A percentile compares a stretch with the other conserved stretches of the same genome.
phyloP scores from a whole-genome alignment of 2,113 vertebrate genomes.

The Ceratotherium simum region DNA sequence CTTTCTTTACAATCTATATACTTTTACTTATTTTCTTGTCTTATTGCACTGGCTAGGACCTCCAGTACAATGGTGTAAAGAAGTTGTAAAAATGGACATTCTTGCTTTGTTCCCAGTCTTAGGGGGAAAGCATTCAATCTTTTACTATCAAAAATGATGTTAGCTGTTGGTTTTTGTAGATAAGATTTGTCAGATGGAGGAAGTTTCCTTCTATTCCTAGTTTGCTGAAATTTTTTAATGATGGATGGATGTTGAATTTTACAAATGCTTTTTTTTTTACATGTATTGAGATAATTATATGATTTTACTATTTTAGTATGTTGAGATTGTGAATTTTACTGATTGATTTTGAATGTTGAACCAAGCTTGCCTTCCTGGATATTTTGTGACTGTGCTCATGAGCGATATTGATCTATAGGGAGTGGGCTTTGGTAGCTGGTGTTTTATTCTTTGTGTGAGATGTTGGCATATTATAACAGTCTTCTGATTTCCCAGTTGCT shows the following conservation, averaged over 20 bases:
- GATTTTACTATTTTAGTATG: constrained; percentile 18
- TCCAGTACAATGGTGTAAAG: neutral
- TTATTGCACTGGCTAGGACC: neutral
- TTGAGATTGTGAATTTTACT: neutral
- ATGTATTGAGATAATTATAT: constrained; percentile 1
- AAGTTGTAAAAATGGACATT: neutral
- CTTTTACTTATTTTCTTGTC: neutral
- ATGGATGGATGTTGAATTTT: constrained; percentile 9
- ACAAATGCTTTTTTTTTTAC: neutral
- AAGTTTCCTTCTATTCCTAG: neutral
- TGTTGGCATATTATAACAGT: neutral
- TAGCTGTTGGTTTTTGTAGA: neutral
- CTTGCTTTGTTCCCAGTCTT: neutral
- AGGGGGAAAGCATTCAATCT: neutral
- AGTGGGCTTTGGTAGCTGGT: neutral
- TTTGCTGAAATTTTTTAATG: neutral
- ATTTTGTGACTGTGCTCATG: neutral
- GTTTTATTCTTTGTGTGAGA: neutral
- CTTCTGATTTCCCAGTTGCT: constrained; percentile 11
- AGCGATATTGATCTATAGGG: neutral
- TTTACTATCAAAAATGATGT: constrained; percentile 1
- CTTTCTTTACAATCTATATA: neutral
- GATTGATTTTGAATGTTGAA: constrained; percentile 20
- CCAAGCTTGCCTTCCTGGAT: neutral
- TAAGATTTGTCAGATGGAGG: neutral